Conservation (phyloP, 1,140 invertebrate species). For the Charaxes varanes region DNA sequence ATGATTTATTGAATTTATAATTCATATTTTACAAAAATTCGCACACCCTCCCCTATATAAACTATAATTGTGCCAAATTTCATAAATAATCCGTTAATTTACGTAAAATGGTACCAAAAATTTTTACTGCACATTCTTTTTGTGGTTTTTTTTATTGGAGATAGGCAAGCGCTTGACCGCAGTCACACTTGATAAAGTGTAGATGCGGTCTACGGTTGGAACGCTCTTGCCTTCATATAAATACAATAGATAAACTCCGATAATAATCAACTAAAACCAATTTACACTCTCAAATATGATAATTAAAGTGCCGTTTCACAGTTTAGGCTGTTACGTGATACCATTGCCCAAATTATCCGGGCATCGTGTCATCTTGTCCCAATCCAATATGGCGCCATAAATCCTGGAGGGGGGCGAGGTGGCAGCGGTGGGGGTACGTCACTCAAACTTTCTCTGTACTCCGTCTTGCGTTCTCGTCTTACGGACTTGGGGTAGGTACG, state of each 20-base stretch:
- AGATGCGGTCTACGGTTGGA: no score
- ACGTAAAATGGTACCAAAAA: no score
- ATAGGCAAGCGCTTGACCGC: no score
- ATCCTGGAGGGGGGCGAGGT: constrained; percentile 54
- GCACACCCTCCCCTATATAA: no score
- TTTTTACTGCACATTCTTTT: no score
- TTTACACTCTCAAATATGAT: constrained; percentile 52
- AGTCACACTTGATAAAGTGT: no score
- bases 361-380: constrained; percentile 73
- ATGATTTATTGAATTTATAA: no score
- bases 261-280: constrained; percentile 12
- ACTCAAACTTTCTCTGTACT: constrained; percentile 73
- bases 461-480: constrained; percentile 64
- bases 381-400: constrained; percentile 74
- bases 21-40: no score
- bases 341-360: constrained; percentile 73
- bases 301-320: constrained; percentile 70
- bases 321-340: constrained; percentile 64
- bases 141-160: no score
- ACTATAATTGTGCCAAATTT: no score
- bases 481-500: constrained; percentile 60
- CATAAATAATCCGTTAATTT: no score
- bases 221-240: no score
- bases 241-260: constrained; percentile 6
- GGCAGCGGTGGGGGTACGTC: constrained; percentile 60